Base-by-base conservation (phyloP, 2,797 vertebrate genomes). In the Parotocinclus haroldoi region DNA sequence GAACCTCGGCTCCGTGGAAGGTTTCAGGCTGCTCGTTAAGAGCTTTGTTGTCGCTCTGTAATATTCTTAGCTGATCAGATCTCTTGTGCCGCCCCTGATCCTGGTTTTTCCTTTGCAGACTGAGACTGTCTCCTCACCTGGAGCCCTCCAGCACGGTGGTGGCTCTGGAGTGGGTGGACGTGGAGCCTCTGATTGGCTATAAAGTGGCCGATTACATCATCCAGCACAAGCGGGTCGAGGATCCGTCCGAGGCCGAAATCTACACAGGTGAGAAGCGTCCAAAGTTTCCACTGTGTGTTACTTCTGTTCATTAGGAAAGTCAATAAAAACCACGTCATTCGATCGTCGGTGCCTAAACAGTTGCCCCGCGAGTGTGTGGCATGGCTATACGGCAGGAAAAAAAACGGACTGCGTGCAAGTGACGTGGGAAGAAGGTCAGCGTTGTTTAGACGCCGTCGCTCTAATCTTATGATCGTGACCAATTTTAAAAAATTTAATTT, bases 141-240 rank as follows among this genome's bases (percentile, higher is more conserved):
- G 96, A 99, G 66, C 96, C 96, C 27, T 98, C 96, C 1, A 98
- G 96, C 86, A 96, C 92, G 0, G 93, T 98, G 80, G 95, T 99
- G 62, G 94, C 95, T 58, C 85, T 99, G 76, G 95, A 99, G 79
- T 98, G 96, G 96, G 81, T 92, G 48, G 96, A 98, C 3, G 91
- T 98, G 58, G 95, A 99, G 74, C 94, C 94, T 13, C 86, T 94
- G 73, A 96, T 99, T 19, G 96, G 96, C 70, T 95, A 90, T 16
- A 98, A 95, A 82, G 90, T 99, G 63, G 95, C 95, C 0, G 96
- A 99, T 84, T 99, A 98, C 9, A 83, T 98, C 82, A 90, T 99
- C 65, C 96, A 98, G 75, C 95, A 99, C 80, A 98, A 99, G 85
- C 93, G 95, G 73, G 91, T 99, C 63, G 96, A 98, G 66, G 95